A percentile compares a stretch with the other conserved stretches of the same genome.
phyloP scores from a whole-genome alignment of 2,888 invertebrate species.

The Drosophila ustulata region DNA sequence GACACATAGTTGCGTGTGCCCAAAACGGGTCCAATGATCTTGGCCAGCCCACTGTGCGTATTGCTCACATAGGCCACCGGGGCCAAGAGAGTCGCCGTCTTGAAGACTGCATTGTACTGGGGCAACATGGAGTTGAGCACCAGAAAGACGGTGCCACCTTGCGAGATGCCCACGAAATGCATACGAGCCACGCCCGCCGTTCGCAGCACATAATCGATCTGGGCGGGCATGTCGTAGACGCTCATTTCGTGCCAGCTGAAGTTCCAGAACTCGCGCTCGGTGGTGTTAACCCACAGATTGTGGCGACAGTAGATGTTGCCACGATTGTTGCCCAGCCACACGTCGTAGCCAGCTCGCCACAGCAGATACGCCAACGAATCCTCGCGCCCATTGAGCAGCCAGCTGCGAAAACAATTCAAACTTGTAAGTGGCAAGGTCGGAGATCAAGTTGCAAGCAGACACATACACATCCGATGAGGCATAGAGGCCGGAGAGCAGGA shows the following conservation, averaged over 20 bases:
- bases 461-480: constrained; percentile 83
- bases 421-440: constrained; percentile 3
- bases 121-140: constrained; percentile 83
- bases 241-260: constrained; percentile 85
- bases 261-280: constrained; percentile 85
- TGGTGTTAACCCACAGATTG: constrained; percentile 80
- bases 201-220: constrained; percentile 81
- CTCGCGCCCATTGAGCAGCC: constrained; percentile 82
- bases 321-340: constrained; percentile 84
- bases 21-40: constrained; percentile 87
- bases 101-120: constrained; percentile 82
- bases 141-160: constrained; percentile 83
- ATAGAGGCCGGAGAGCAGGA: constrained; percentile 82
- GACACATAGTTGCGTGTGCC: constrained; percentile 83
- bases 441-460: not conserved
- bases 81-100: constrained; percentile 82
- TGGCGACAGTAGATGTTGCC: constrained; percentile 83
- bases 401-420: constrained; percentile 46
- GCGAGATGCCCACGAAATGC: constrained; percentile 83
- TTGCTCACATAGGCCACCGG: constrained; percentile 83
- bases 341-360: constrained; percentile 83
- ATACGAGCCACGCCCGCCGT: constrained; percentile 75
- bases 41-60: constrained; percentile 85
- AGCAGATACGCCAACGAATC: constrained; percentile 83
- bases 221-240: constrained; percentile 83